A percentile compares a stretch with the other conserved stretches of the same genome.
phyloP scores from a whole-genome alignment of 2,797 vertebrate species.

The Geotrypetes seraphini region DNA sequence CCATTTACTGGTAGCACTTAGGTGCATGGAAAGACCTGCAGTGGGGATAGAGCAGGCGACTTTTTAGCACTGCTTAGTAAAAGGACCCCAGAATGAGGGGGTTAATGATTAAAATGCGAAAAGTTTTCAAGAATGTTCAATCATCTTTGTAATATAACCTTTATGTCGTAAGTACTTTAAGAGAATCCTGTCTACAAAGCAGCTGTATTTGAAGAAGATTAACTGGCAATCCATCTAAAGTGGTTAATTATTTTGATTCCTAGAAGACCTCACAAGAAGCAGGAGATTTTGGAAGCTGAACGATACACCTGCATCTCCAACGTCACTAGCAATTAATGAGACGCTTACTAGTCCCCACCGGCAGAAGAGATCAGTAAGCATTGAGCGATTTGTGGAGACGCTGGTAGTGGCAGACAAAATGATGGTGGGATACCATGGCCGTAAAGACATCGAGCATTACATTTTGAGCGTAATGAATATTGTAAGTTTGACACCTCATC shows the following conservation, averaged over 20 bases:
- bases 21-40: too few relatives aligned
- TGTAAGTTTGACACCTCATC: conserved; percentile 94
- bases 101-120: too few relatives aligned
- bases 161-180: conserved; percentile 3
- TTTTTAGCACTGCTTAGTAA: too few relatives aligned
- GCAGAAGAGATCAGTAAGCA: conserved; percentile 82
- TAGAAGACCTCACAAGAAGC: conserved; percentile 65
- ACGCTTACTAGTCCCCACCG: conserved; percentile 41
- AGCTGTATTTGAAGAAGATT: conserved; percentile 16
- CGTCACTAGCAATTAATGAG: conserved; percentile 39
- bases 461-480: conserved; percentile 98
- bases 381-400: conserved; percentile 94
- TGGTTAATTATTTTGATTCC: conserved; percentile 34
- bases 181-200: neutral
- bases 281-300: conserved; percentile 56
- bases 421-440: conserved; percentile 98
- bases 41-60: too few relatives aligned
- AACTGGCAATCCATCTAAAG: conserved; percentile 18
- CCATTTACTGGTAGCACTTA: too few relatives aligned
- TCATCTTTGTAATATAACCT: conserved; percentile 1
- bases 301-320: conserved; percentile 37
- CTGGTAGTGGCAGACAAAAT: conserved; percentile 96
- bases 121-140: neutral
- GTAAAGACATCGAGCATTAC: conserved; percentile 97
- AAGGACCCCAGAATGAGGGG: too few relatives aligned